These are phyloP conservation scores for Metridium senile DNA, from an alignment of 92 coral and sea anemone species.

Conservation along the genomic window DNA sequence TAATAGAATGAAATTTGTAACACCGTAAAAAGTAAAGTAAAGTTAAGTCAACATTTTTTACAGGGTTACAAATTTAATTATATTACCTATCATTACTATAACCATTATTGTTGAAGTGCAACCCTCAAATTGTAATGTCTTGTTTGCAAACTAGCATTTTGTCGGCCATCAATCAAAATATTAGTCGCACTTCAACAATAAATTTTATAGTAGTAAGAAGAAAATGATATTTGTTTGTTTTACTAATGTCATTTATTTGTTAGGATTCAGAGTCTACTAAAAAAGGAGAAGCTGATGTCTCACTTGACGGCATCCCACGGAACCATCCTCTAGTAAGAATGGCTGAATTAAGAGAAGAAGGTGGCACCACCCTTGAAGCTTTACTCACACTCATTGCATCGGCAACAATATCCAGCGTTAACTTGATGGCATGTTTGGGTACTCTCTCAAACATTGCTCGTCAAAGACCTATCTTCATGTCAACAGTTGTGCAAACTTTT, in stretches of 20 bases:
- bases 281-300: constrained; percentile 83
- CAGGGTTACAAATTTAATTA: too few species aligned
- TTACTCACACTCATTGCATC: constrained; percentile 93
- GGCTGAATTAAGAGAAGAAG: constrained; percentile 95
- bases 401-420: constrained; percentile 96
- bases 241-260: background rate
- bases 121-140: too few species aligned
- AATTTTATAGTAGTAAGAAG: too few species aligned
- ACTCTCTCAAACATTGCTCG: constrained; percentile 95
- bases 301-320: constrained; percentile 80
- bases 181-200: too few species aligned
- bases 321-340: constrained; percentile 90
- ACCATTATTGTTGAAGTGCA: too few species aligned
- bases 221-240: background rate
- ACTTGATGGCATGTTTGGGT: constrained; percentile 97
- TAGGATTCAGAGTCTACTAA: constrained; percentile 78
- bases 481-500: constrained; percentile 97
- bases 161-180: too few species aligned
- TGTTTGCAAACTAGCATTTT: too few species aligned
- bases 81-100: too few species aligned
- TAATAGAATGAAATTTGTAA: too few species aligned
- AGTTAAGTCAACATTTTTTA: too few species aligned
- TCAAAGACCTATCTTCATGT: constrained; percentile 97
- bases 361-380: constrained; percentile 93
- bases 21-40: too few species aligned